Evolutionary conservation across 2,888 invertebrate genomes (phyloP).

Genomic region (Dione vanillae): DNA sequence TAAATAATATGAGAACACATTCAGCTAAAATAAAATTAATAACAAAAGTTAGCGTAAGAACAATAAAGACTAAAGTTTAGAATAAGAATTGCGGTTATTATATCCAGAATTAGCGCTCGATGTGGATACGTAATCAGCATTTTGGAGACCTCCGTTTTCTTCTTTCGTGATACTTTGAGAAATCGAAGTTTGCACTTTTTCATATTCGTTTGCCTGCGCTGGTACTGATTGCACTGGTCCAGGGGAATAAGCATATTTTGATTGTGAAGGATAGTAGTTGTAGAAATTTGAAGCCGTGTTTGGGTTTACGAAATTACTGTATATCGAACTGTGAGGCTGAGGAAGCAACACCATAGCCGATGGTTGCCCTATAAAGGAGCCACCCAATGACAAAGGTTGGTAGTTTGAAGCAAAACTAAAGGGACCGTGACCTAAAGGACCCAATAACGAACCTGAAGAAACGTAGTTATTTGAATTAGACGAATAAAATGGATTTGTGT

Average conservation of each 20-base stretch:
- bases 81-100: constrained; percentile 60
- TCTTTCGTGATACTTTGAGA: constrained; percentile 67
- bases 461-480: constrained; percentile 61
- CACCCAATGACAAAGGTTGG: constrained; percentile 59
- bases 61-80: constrained; percentile 38
- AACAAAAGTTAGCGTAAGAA: background rate
- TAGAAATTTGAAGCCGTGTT: constrained; percentile 69
- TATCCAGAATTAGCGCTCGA: constrained; percentile 66
- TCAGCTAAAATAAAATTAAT: constrained; percentile 13
- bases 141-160: constrained; percentile 67
- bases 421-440: constrained; percentile 57
- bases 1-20: constrained; percentile 30
- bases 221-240: constrained; percentile 52
- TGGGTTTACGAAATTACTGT: constrained; percentile 66
- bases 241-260: constrained; percentile 66
- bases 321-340: constrained; percentile 67
- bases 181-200: constrained; percentile 61
- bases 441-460: constrained; percentile 53
- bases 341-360: constrained; percentile 70
- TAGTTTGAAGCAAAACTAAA: constrained; percentile 63
- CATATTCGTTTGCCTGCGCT: constrained; percentile 64
- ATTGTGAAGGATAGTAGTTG: constrained; percentile 73
- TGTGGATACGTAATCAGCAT: constrained; percentile 64
- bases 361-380: constrained; percentile 66
- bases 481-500: constrained; percentile 38